A percentile compares a stretch with the other conserved stretches of the same genome.
These are phyloP conservation scores for Aplodontia rufa DNA, from an alignment of 2,113 vertebrate genomes.

Conservation along the genomic window DNA sequence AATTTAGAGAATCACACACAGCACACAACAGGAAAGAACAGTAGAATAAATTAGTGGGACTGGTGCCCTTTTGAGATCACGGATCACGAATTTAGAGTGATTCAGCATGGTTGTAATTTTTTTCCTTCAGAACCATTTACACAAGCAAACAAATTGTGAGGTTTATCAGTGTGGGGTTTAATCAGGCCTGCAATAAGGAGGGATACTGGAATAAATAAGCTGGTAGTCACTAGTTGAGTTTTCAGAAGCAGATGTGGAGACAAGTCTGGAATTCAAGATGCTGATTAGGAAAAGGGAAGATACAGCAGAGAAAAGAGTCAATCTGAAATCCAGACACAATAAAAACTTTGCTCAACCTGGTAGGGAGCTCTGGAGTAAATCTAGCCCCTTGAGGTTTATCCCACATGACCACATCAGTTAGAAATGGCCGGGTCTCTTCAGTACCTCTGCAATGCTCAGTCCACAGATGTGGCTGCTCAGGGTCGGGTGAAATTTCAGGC, in stretches of 20 bases:
- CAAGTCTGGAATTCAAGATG: background rate
- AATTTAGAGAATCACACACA: background rate
- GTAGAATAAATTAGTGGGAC: no score
- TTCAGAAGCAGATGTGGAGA: background rate
- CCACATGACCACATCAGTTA: background rate
- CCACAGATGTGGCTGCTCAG: no score
- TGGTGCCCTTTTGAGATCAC: background rate
- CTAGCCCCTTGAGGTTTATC: background rate
- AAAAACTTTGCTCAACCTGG: background rate
- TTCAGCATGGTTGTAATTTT: background rate
- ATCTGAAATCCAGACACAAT: background rate
- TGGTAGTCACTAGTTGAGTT: background rate
- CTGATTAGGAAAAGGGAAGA: background rate
- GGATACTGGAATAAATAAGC: background rate
- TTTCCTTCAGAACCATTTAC: background rate
- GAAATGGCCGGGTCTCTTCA: background rate
- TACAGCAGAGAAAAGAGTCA: background rate
- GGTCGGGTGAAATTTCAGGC: background rate
- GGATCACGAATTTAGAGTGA: background rate
- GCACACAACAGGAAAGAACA: background rate
- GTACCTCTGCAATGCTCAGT: background rate
- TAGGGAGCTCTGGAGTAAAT: background rate
- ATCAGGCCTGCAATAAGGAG: background rate
- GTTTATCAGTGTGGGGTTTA: background rate
- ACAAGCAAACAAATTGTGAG: background rate